Base-by-base conservation (phyloP, 2,888 invertebrate genomes). In the Prosopocoilus inquinatus region DNA sequence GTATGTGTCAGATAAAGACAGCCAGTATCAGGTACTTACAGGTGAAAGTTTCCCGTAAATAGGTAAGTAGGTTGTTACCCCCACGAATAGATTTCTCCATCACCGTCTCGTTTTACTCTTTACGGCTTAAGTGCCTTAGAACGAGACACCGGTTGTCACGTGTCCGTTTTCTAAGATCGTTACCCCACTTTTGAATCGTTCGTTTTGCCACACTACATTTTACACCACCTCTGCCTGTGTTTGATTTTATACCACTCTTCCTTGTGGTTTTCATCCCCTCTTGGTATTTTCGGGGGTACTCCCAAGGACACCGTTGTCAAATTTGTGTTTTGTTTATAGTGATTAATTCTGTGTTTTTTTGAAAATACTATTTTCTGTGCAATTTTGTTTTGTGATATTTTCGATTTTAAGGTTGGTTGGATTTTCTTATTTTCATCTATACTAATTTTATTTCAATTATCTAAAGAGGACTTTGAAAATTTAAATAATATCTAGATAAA, bases 41-140 rank as follows among this genome's bases (percentile, higher is more conserved):
- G 75, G 76, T 76, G 77, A 77, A 77, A 77, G 77, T 76, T 68
- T 67, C 66, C 64, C 61, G 65, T 62, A 76, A 75, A 72, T 77
- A 75, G 76, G 77, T 77, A 76, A 76, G 68, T 76, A 70, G 76
- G 77, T 71, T 70, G 68, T 61, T 65, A 63, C 61, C 69, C 69
- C 70, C 71, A 61, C 59, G 50, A 38, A 56, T 53, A 66, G 73
- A 73, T 75, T 73, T 74, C 72, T 70, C 70, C 67, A 57, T 51
- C 69, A 66, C 59, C 52, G 43, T 57, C 47, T 57, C 61, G 64
- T 66, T 58, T 52, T 56, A 58, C 52, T 43, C 53, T 28, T 38
- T 33, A 34, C 13, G 20, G 47, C 48, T 48, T 43, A 35, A 44
- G 47, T 33, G 43, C 44, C 33, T 16, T 20, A 47, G 60, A 60